Conservation (phyloP, 2,113 vertebrate species). For the Lonchura striata region DNA sequence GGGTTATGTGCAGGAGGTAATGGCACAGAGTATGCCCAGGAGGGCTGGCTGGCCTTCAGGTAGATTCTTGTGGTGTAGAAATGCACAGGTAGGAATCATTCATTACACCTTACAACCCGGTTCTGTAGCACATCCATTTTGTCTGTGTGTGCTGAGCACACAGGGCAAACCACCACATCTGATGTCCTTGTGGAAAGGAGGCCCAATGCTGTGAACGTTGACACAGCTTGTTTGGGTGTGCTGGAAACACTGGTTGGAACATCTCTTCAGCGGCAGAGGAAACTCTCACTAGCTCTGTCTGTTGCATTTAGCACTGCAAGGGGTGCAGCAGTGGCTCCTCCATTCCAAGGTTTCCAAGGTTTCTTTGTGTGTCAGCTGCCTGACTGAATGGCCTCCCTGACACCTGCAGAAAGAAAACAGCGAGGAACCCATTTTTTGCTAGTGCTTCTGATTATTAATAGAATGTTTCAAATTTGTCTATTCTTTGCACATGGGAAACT, state of each 20-base stretch:
- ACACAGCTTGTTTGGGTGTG: fast-evolving
- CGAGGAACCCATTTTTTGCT: constrained; percentile 30
- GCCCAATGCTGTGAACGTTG: fast-evolving
- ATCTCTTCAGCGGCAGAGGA: neutral
- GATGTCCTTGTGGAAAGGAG: neutral
- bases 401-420: constrained; percentile 34
- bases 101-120: fast-evolving
- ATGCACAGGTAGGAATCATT: neutral
- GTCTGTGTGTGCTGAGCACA: neutral
- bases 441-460: constrained; percentile 43
- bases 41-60: fast-evolving
- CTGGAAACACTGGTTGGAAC: neutral
- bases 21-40: neutral
- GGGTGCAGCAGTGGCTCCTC: neutral
- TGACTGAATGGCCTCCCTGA: constrained; percentile 17
- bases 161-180: fast-evolving
- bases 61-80: neutral
- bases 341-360: constrained; percentile 30
- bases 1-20: neutral
- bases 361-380: constrained; percentile 24
- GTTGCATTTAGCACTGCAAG: neutral
- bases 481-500: constrained; percentile 61
- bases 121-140: neutral
- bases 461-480: constrained; percentile 56
- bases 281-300: neutral